Evolutionary conservation across 2,797 vertebrate species (phyloP), one percentile per base, ranked within the genome.

Genomic region (Hephaestus fuliginosus): DNA sequence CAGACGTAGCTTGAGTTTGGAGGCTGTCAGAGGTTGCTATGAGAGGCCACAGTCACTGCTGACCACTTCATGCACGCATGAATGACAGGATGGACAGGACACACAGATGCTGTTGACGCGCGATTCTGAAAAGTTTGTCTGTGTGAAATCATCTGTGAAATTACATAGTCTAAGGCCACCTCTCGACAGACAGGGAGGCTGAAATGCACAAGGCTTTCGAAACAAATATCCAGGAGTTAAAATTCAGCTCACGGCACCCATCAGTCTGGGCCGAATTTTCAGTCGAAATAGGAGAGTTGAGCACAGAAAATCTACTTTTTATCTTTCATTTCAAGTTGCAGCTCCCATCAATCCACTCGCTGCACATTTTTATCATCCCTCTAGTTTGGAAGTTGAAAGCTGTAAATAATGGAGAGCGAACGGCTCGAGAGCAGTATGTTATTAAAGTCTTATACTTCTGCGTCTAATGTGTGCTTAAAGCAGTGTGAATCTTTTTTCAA

Each of bases 131-230:
- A 72, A 74, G 62, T 86, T 85, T 74, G 70, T 86, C 70, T 51
- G 75, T 13, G 74, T 83, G 71, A 72, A 83, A 78, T 86, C 76
- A 76, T 74, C 62, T 71, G 81, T 88, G 75, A 90, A 86, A 88
- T 81, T 75, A 52, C 74, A 55, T 39, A 74, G 51, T 84, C 41
- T 60, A 71, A 66, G 3, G 48, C 80, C 71, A 65, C 67, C 28
- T 74, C 57, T 18, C 52, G 43, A 39, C 53, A 33, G 63, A 80
- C 41, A 0, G 64, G 64, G 39, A 76, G 72, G 39, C 74, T 49
- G 18, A 74, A 81, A 84, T 70, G 73, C 73, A 64, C 25, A 75
- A 77, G 57, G 25, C 67, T 81, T 33, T 82, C 65, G 63, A 76
- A 85, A 82, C 30, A 80, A 75, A 84, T 70, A 77, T 60, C 43